A percentile compares a stretch with the other conserved stretches of the same genome.
These are phyloP conservation scores for Flexamia atlantica DNA, from an alignment of 2,888 invertebrate species.

Conservation along the genomic window DNA sequence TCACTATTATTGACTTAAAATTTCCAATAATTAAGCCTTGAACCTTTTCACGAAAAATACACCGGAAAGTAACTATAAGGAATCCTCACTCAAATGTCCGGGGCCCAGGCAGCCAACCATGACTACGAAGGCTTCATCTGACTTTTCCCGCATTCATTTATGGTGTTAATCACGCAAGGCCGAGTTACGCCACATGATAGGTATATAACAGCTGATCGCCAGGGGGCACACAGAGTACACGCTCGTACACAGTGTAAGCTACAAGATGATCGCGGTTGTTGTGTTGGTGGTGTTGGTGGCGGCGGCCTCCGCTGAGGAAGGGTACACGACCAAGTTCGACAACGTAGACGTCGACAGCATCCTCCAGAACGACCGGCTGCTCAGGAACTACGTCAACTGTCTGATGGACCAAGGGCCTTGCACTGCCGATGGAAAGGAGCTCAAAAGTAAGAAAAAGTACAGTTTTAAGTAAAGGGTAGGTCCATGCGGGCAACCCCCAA, in stretches of 20 bases:
- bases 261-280: constrained; percentile 47
- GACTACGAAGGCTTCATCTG: neutral
- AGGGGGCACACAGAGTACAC: neutral
- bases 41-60: too few relatives aligned
- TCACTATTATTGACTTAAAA: too few relatives aligned
- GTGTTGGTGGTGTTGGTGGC: constrained; percentile 26
- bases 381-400: constrained; percentile 82
- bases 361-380: constrained; percentile 79
- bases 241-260: neutral
- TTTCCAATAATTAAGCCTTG: too few relatives aligned
- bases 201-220: constrained; percentile 29
- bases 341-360: constrained; percentile 82
- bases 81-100: neutral
- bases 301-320: constrained; percentile 72
- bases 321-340: constrained; percentile 83
- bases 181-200: neutral
- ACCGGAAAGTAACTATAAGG: too few relatives aligned
- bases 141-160: constrained; percentile 13
- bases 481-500: too few relatives aligned
- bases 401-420: constrained; percentile 81
- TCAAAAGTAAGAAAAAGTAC: constrained; percentile 80
- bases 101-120: neutral
- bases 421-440: constrained; percentile 82
- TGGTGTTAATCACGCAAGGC: constrained; percentile 24
- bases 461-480: too few relatives aligned